Evolutionary conservation across 2,888 invertebrate genomes (phyloP).

Genomic region (Agriopis marginaria): DNA sequence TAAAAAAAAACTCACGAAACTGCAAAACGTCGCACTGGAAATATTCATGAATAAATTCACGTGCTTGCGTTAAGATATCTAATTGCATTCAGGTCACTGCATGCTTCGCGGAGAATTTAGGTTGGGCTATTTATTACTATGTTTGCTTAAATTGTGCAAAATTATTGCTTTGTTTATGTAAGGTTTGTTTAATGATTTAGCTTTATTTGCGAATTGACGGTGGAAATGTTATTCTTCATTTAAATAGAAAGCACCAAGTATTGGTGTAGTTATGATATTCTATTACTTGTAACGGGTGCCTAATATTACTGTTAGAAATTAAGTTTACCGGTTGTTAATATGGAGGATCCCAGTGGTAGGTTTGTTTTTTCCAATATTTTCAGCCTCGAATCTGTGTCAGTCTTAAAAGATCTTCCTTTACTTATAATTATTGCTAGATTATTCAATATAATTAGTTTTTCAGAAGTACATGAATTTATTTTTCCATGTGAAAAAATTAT

Average conservation of each 20-base stretch:
- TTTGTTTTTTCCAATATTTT: no score
- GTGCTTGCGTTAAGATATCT: slow-evolving; percentile 51
- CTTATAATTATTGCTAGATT: no score
- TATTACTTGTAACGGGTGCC: not conserved
- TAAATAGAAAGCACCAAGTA: not conserved
- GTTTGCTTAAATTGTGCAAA: slow-evolving; percentile 33
- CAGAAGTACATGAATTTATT: no score
- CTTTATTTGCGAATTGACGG: slow-evolving; percentile 5
- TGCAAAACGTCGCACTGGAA: not conserved
- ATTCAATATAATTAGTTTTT: no score
- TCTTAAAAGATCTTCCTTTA: no score
- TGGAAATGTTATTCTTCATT: slow-evolving; percentile 4
- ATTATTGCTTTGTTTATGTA: slow-evolving; percentile 28
- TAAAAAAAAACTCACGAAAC: not conserved
- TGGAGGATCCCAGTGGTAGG: no score
- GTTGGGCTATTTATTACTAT: slow-evolving; percentile 38
- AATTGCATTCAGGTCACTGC: slow-evolving; percentile 65
- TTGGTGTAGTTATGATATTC: not conserved
- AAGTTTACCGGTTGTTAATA: no score
- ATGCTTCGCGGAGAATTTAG: slow-evolving; percentile 49
- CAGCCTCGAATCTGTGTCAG: no score
- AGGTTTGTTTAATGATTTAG: slow-evolving; percentile 16
- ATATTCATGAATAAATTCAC: slow-evolving; percentile 29
- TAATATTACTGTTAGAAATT: no score
- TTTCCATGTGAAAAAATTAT: no score